Evolutionary conservation across 2,888 invertebrate genomes (phyloP), one percentile per base, ranked within the genome.

Genomic region (Hemaris fuciformis): DNA sequence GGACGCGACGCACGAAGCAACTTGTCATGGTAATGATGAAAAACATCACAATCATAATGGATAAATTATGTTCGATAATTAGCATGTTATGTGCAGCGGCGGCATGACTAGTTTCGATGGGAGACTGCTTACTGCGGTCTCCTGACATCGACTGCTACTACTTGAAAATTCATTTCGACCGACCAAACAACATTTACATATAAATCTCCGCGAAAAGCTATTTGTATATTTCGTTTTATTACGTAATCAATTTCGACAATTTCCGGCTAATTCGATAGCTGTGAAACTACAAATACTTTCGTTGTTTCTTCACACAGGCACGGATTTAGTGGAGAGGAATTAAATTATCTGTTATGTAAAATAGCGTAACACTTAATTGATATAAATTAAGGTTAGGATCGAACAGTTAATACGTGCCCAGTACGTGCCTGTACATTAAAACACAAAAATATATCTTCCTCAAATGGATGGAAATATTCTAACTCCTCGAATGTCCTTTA

Each of bases 21-120:
- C 38, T 13, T 53, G 53, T 53, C 53, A 42, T 25, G 42, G 42
- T 48, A 41, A 22, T 53, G 41, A 45, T 60, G 45, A 42, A 60
- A 22, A 20, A 34, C 45, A 46, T 48, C 48, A 60, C 34, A 23
- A 25, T n/a, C n/a, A n/a, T 48, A 25, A 48, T 41, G 34, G 15
- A 38, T 53, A 53, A 6, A 60, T 38, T 46, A 61, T 57, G 31
- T 22, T 48, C 31, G 22, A 62, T n/a, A 25, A 13, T 62, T 48
- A 53, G 38, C 53, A 31, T 56, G 27, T 56, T 67, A 48, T 67
- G 74, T 70, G 69, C 75, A 74, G 72, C 77, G 79, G 79, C 79
- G 74, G 72, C 73, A 71, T 83, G 83, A 83, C 83, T 83, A 83
- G 83, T 77, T 73, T 69, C 62, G 61, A 72, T 69, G 69, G 67